A percentile compares a stretch with the other conserved stretches of the same genome.
These are phyloP conservation scores for Augochlora pura DNA, from an alignment of 1,140 invertebrate genomes.

Conservation along the genomic window DNA sequence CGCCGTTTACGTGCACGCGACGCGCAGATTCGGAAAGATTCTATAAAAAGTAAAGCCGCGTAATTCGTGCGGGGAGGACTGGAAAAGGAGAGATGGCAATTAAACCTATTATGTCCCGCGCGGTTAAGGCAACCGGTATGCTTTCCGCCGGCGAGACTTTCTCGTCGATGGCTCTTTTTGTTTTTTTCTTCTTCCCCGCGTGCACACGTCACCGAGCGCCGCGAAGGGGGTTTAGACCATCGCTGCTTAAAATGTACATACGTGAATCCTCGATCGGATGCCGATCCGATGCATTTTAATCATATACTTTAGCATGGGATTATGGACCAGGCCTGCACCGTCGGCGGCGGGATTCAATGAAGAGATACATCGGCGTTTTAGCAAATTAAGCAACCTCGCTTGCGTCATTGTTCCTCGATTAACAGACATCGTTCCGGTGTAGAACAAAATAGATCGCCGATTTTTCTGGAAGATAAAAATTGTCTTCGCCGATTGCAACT, in stretches of 20 bases:
- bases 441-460: too few species aligned
- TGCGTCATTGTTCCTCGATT: too few species aligned
- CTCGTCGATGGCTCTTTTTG: conserved; percentile 13
- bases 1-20: conserved; percentile 13
- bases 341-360: neutral
- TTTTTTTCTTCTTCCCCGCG: conserved; percentile 12
- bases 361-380: neutral
- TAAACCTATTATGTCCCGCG: conserved; percentile 40
- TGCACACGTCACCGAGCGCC: conserved; percentile 27
- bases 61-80: conserved; percentile 24
- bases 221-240: conserved; percentile 26
- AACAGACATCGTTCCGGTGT: too few species aligned
- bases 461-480: too few species aligned
- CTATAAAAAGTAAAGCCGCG: conserved; percentile 30
- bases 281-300: conserved; percentile 32
- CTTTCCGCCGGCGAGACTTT: conserved; percentile 38
- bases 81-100: conserved; percentile 46
- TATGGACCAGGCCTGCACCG: conserved; percentile 1
- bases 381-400: too few species aligned
- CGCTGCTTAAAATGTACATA: conserved; percentile 36
- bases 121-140: conserved; percentile 30
- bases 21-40: neutral
- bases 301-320: conserved; percentile 16
- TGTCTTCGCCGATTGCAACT: too few species aligned
- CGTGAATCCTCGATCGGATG: conserved; percentile 22